Conservation (phyloP, 2,888 invertebrate species). For the Synanthedon formicaeformis region DNA sequence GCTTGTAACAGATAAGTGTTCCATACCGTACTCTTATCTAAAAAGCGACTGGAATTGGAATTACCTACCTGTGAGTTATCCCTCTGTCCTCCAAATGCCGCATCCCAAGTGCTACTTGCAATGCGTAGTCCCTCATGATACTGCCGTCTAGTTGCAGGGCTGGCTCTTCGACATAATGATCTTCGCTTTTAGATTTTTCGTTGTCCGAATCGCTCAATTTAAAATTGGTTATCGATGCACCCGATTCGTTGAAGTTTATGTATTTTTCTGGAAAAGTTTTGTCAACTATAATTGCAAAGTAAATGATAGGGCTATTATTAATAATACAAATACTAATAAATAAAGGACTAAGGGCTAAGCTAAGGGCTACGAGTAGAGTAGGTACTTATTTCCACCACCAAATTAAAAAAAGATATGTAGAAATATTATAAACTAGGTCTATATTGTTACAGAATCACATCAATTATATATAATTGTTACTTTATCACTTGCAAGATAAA, state of each 20-base stretch:
- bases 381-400: no score
- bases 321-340: no score
- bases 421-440: no score
- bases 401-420: no score
- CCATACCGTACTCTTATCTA: neutral
- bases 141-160: slow-evolving; percentile 46
- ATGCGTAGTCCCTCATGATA: slow-evolving; percentile 76
- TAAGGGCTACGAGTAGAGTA: no score
- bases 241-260: slow-evolving; percentile 62
- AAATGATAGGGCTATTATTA: no score
- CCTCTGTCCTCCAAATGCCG: slow-evolving; percentile 76
- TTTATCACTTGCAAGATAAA: no score
- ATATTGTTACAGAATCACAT: no score
- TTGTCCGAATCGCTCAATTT: slow-evolving; percentile 25
- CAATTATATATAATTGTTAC: no score
- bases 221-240: slow-evolving; percentile 32
- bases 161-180: slow-evolving; percentile 59
- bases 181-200: slow-evolving; percentile 17
- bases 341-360: no score
- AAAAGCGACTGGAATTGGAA: neutral
- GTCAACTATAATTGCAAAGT: no score
- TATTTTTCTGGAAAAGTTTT: slow-evolving; percentile 58
- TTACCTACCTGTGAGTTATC: slow-evolving; percentile 76
- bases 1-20: neutral
- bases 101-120: slow-evolving; percentile 88